phyloP scores from a whole-genome alignment of 2,888 invertebrate species.

The Incurvaria masculella region DNA sequence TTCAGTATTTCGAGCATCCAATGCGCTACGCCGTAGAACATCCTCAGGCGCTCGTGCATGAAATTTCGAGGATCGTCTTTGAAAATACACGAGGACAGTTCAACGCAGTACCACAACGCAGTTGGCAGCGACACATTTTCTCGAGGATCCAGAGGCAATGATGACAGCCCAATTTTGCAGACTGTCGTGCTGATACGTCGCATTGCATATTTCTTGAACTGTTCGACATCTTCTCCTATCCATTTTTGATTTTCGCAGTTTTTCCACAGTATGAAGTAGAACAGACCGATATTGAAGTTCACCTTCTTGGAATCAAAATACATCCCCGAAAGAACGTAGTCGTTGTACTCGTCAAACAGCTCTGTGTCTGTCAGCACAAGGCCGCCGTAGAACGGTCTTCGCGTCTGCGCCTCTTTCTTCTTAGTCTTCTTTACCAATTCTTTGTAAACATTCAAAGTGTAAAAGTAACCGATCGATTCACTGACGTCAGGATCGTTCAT shows the following conservation, averaged over 20 bases:
- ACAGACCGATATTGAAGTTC: slow-evolving; percentile 24
- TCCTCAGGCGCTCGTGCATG: slow-evolving; percentile 23
- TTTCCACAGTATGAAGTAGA: slow-evolving; percentile 27
- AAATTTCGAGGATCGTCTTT: slow-evolving; percentile 22
- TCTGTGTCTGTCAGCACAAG: slow-evolving; percentile 23
- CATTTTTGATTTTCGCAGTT: slow-evolving; percentile 27
- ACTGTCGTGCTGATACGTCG: slow-evolving; percentile 22
- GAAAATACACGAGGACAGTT: slow-evolving; percentile 23
- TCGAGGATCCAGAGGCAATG: slow-evolving; percentile 25
- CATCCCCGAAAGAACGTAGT: slow-evolving; percentile 26
- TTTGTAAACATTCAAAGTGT: slow-evolving; percentile 27
- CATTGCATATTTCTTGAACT: slow-evolving; percentile 24
- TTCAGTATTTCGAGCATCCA: slow-evolving; percentile 26
- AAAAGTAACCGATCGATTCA: slow-evolving; percentile 27
- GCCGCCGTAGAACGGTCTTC: slow-evolving; percentile 24
- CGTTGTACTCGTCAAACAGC: slow-evolving; percentile 28
- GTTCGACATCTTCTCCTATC: slow-evolving; percentile 27
- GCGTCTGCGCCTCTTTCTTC: slow-evolving; percentile 25
- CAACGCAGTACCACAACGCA: slow-evolving; percentile 28
- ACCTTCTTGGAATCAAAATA: slow-evolving; percentile 26
- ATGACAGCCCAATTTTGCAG: slow-evolving; percentile 25
- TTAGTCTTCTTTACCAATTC: slow-evolving; percentile 19
- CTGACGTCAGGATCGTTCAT: slow-evolving; percentile 22
- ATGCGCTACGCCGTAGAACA: slow-evolving; percentile 19
- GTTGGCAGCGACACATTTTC: slow-evolving; percentile 19